A percentile compares a stretch with the other conserved stretches of the same genome.
These are phyloP conservation scores for Drosophila ogumai DNA, from an alignment of 1,140 invertebrate genomes.

Conservation along the genomic window DNA sequence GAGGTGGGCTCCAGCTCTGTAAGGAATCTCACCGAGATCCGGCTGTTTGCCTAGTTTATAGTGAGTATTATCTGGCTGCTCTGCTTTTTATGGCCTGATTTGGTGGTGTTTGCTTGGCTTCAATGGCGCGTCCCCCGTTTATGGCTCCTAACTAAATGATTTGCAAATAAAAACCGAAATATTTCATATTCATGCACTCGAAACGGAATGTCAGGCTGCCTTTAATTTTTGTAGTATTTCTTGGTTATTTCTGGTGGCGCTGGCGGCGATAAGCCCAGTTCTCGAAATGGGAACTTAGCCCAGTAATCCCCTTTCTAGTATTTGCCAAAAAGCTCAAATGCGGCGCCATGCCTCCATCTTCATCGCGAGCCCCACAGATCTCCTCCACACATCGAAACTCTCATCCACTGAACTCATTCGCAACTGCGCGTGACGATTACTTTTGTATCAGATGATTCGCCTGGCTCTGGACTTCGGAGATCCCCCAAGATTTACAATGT, in stretches of 20 bases:
- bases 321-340: constrained; percentile 40
- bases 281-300: constrained; percentile 44
- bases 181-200: constrained; percentile 43
- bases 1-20: not conserved
- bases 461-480: constrained; percentile 19
- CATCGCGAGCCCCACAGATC: not conserved
- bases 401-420: constrained; percentile 44
- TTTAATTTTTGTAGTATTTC: constrained; percentile 17
- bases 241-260: constrained; percentile 29
- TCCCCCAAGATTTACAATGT: constrained; percentile 42
- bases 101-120: constrained; percentile 51
- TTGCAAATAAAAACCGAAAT: constrained; percentile 67
- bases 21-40: constrained; percentile 6
- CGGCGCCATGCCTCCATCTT: constrained; percentile 27
- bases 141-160: constrained; percentile 62
- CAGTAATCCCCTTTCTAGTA: constrained; percentile 43
- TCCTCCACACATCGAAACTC: constrained; percentile 11
- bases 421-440: constrained; percentile 31
- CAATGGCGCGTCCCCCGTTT: constrained; percentile 56
- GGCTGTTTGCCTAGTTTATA: constrained; percentile 37
- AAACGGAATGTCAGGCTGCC: constrained; percentile 26
- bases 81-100: constrained; percentile 43
- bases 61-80: constrained; percentile 24
- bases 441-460: constrained; percentile 13
- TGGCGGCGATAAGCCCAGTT: constrained; percentile 38